Conservation (phyloP, 1,140 invertebrate genomes). For the Eupristina koningsbergeri region DNA sequence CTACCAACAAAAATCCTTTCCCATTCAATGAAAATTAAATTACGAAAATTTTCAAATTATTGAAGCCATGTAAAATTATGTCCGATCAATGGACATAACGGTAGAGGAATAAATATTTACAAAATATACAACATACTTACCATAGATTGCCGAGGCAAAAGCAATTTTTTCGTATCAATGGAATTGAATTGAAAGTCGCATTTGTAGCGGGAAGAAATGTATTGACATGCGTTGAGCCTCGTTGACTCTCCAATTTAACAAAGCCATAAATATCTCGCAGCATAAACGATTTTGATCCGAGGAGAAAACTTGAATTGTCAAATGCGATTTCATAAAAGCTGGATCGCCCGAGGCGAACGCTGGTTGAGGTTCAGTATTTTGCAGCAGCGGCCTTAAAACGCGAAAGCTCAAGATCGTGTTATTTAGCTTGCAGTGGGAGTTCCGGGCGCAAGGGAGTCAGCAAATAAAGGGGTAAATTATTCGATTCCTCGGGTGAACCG, state of each 20-base stretch:
- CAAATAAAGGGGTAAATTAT: constrained; percentile 7
- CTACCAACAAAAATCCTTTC: too few relatives aligned
- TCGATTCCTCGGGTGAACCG: neutral
- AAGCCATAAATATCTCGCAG: neutral
- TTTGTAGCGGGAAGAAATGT: neutral
- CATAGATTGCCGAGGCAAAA: too few relatives aligned
- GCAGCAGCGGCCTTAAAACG: neutral
- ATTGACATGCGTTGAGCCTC: too few relatives aligned
- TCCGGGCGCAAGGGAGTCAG: neutral
- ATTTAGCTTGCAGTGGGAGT: neutral
- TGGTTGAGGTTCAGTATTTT: neutral
- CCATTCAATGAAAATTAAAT: too few relatives aligned
- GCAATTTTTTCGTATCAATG: neutral
- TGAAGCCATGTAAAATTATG: too few relatives aligned
- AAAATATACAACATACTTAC: too few relatives aligned
- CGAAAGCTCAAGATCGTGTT: neutral
- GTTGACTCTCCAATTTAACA: neutral
- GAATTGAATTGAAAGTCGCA: neutral
- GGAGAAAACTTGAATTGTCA: neutral
- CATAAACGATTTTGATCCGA: neutral
- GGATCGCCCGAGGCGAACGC: neutral
- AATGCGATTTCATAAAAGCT: neutral
- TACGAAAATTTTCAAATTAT: too few relatives aligned
- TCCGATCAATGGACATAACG: too few relatives aligned
- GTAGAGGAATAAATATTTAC: too few relatives aligned